phyloP scores from a whole-genome alignment of 2,888 invertebrate genomes.

The Salpingus planirostris region DNA sequence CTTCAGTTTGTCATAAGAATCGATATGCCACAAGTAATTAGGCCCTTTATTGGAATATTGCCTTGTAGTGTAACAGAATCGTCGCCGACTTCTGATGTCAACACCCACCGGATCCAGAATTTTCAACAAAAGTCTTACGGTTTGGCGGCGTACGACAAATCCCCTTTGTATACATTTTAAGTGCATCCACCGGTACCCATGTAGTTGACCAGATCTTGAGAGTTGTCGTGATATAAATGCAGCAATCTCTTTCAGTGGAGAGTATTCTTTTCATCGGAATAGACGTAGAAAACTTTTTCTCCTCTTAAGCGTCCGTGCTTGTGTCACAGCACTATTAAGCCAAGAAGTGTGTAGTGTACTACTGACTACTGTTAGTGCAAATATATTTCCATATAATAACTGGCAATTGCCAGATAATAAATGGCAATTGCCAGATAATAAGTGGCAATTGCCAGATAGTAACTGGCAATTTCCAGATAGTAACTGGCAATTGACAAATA shows the following conservation, averaged over 20 bases:
- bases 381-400: no score
- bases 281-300: neutral
- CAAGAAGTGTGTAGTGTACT: no score
- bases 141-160: neutral
- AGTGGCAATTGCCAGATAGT: no score
- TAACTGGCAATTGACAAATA: no score
- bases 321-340: no score
- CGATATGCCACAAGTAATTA: slow-evolving; percentile 15
- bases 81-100: slow-evolving; percentile 7
- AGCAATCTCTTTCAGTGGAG: neutral
- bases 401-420: no score
- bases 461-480: no score
- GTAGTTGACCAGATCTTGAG: neutral
- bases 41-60: slow-evolving; percentile 14
- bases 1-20: slow-evolving; percentile 17
- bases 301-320: neutral
- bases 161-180: neutral
- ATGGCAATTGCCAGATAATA: no score
- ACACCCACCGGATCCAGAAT: slow-evolving; percentile 8
- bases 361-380: no score
- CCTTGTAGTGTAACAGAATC: slow-evolving; percentile 9
- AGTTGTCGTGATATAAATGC: neutral
- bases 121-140: neutral
- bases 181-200: neutral
- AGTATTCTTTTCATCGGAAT: neutral